Conservation (phyloP, 2,888 invertebrate genomes). For the Apotomis capreana region DNA sequence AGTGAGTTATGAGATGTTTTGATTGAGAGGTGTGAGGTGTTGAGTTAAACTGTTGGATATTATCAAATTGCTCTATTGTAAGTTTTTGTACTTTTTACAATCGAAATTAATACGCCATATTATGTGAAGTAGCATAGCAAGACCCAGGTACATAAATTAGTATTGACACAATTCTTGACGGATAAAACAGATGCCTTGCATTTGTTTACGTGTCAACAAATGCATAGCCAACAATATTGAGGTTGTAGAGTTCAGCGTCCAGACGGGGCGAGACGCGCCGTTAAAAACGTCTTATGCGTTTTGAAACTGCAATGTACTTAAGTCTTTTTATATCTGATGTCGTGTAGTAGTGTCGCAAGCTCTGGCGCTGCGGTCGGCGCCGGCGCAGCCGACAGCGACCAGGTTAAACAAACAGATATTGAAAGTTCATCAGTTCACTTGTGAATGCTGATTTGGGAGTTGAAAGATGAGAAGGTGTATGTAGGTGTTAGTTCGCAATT, state of each 20-base stretch:
- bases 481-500: slow-evolving; percentile 15
- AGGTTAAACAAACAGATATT: slow-evolving; percentile 24
- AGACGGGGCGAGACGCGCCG: too few relatives aligned
- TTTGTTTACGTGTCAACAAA: slow-evolving; percentile 25
- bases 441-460: neutral
- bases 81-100: too few relatives aligned
- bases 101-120: too few relatives aligned
- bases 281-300: neutral
- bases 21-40: too few relatives aligned
- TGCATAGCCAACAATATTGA: neutral
- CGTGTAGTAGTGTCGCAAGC: slow-evolving; percentile 67
- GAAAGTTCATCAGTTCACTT: slow-evolving; percentile 3
- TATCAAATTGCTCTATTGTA: too few relatives aligned
- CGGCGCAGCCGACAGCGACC: slow-evolving; percentile 42
- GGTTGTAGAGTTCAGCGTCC: too few relatives aligned
- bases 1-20: too few relatives aligned
- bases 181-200: slow-evolving; percentile 27
- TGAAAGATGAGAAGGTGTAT: neutral
- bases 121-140: neutral
- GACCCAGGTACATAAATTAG: neutral
- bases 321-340: slow-evolving; percentile 3
- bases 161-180: slow-evolving; percentile 26
- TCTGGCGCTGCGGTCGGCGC: slow-evolving; percentile 66
- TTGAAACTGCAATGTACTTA: neutral
- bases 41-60: too few relatives aligned